A percentile compares a stretch with the other conserved stretches of the same genome.
These are phyloP conservation scores for Synanthedon vespiformis DNA, from an alignment of 2,888 invertebrate genomes.

Conservation along the genomic window DNA sequence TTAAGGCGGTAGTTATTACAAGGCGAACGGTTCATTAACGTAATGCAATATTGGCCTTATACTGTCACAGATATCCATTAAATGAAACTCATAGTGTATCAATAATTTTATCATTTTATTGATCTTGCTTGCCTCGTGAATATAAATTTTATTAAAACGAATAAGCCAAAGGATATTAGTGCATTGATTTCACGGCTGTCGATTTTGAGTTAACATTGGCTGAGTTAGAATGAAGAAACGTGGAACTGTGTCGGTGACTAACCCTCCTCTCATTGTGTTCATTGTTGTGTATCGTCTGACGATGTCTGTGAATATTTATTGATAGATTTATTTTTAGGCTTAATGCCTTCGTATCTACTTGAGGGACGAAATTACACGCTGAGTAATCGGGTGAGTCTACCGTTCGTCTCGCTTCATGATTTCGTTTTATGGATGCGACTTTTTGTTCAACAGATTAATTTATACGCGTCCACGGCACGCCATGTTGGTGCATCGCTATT, in stretches of 20 bases:
- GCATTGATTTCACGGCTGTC: slow-evolving; percentile 2
- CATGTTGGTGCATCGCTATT: slow-evolving; percentile 12
- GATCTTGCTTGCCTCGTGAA: slow-evolving; percentile 10
- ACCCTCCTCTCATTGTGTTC: slow-evolving; percentile 46
- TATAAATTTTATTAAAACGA: slow-evolving; percentile 4
- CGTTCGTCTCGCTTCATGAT: slow-evolving; percentile 44
- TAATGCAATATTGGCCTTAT: slow-evolving; percentile 22
- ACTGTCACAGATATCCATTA: slow-evolving; percentile 5
- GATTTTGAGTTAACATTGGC: too few species aligned
- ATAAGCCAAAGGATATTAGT: slow-evolving; percentile 3
- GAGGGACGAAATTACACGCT: slow-evolving; percentile 49
- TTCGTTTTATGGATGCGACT: slow-evolving; percentile 43
- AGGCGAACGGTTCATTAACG: slow-evolving; percentile 23
- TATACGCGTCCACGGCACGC: slow-evolving; percentile 5
- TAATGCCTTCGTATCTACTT: not conserved
- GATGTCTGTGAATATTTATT: slow-evolving; percentile 57
- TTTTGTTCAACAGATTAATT: slow-evolving; percentile 35
- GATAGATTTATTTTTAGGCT: slow-evolving; percentile 45
- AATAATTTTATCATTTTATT: slow-evolving; percentile 1
- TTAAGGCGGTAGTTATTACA: slow-evolving; percentile 13
- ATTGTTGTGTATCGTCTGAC: slow-evolving; percentile 47
- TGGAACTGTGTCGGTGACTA: slow-evolving; percentile 27
- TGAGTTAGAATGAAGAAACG: not conserved
- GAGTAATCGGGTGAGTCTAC: slow-evolving; percentile 49
- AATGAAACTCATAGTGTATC: not conserved